phyloP scores from a whole-genome alignment of 2,888 invertebrate species.

The Scelioninae gen. 2 region DNA sequence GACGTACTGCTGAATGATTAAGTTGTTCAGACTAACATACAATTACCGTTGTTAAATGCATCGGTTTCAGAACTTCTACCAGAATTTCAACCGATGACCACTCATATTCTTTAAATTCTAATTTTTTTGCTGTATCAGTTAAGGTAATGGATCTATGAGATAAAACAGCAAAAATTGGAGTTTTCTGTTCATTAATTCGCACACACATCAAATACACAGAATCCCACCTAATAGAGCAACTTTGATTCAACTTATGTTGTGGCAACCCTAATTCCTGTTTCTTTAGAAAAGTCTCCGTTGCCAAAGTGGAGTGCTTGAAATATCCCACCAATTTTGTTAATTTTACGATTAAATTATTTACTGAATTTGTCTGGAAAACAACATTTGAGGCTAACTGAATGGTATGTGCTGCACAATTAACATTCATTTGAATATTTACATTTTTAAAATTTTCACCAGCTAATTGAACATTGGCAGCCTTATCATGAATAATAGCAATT shows the following conservation, averaged over 20 bases:
- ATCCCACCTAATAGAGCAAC: slow-evolving; percentile 22
- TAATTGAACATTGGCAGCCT: slow-evolving; percentile 6
- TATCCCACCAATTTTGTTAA: slow-evolving; percentile 17
- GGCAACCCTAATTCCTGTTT: slow-evolving; percentile 7
- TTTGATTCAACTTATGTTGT: slow-evolving; percentile 13
- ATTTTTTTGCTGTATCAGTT: not conserved
- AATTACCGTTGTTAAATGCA: no score
- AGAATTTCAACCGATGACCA: no score
- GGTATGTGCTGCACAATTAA: slow-evolving; percentile 27
- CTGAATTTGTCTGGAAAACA: no score
- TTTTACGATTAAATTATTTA: no score
- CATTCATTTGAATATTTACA: slow-evolving; percentile 2
- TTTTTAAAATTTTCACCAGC: no score
- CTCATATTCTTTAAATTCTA: no score
- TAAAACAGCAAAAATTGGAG: not conserved
- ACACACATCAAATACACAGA: slow-evolving; percentile 4
- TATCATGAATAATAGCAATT: slow-evolving; percentile 21
- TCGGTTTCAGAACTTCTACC: no score
- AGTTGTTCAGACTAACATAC: no score
- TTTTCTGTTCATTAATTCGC: not conserved
- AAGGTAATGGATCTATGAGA: not conserved
- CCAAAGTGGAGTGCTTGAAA: slow-evolving; percentile 24
- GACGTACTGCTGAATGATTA: no score
- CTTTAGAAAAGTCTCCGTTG: not conserved
- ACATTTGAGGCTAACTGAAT: slow-evolving; percentile 18